Percentiles rank a stretch among this genome's conserved stretches.
Evolutionary conservation across 2,888 invertebrate genomes (phyloP).

Genomic region (Ceramica pisi): DNA sequence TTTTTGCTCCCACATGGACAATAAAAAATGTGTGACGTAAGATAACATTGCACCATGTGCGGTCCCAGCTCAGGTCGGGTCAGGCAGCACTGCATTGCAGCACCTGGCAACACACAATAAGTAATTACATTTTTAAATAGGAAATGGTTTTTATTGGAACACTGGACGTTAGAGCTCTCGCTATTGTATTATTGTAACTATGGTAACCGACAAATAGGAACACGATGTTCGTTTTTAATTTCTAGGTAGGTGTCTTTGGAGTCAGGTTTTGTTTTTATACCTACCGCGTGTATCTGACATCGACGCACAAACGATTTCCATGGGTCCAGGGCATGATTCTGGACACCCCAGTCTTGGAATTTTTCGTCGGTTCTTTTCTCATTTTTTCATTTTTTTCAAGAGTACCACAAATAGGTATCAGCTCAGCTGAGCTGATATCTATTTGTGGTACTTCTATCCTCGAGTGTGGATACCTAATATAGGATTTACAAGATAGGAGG

Average conservation of each 20-base stretch:
- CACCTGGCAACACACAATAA: constrained; percentile 38
- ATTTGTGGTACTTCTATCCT: no score
- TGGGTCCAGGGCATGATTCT: no score
- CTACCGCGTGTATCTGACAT: no score
- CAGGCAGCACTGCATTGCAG: constrained; percentile 59
- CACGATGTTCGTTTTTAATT: not conserved
- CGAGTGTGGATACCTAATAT: no score
- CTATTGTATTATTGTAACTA: constrained; percentile 24
- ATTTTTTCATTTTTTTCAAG: no score
- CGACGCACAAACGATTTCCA: no score
- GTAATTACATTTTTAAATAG: constrained; percentile 50
- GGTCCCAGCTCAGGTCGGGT: constrained; percentile 28
- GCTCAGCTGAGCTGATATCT: no score
- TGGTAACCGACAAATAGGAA: constrained; percentile 9
- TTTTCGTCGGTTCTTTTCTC: no score
- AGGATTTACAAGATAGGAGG: no score
- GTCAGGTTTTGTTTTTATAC: constrained; percentile 1
- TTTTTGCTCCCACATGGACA: constrained; percentile 31
- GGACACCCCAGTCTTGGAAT: no score
- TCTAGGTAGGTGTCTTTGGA: not conserved
- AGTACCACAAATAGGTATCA: no score
- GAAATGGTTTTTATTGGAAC: constrained; percentile 23
- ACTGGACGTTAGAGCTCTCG: constrained; percentile 11
- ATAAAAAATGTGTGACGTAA: constrained; percentile 48
- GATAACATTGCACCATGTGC: constrained; percentile 49